phyloP scores from a whole-genome alignment of 1,140 invertebrate genomes.

The Drosophila mayri region DNA sequence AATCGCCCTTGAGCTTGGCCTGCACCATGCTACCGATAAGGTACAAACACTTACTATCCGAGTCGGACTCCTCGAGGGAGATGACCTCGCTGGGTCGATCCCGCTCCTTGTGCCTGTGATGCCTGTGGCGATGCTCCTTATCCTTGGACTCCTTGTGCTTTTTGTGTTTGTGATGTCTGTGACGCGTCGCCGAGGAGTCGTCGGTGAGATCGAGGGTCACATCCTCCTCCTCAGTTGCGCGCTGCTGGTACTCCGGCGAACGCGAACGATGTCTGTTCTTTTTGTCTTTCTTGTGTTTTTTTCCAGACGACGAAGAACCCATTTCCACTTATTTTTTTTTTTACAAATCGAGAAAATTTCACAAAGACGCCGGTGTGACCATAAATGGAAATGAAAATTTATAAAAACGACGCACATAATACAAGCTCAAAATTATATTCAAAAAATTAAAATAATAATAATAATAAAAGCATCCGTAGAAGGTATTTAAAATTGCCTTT shows the following conservation, averaged over 20 bases:
- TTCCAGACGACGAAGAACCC: conserved; percentile 79
- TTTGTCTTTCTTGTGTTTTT: conserved; percentile 85
- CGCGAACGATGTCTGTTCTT: conserved; percentile 74
- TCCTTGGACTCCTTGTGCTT: conserved; percentile 55
- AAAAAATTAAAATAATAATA: background rate
- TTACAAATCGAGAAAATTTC: conserved; percentile 25
- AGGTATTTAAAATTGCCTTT: no score
- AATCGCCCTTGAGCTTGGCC: conserved; percentile 54
- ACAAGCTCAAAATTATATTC: no score
- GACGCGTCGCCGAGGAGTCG: conserved; percentile 51
- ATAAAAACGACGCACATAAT: no score
- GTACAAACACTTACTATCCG: conserved; percentile 65
- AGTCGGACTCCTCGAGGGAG: conserved; percentile 77
- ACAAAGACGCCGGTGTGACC: conserved; percentile 48
- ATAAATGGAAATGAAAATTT: background rate
- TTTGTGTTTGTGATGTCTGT: conserved; percentile 68
- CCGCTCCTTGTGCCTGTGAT: conserved; percentile 71
- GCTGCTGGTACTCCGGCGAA: conserved; percentile 51
- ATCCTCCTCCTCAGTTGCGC: conserved; percentile 54
- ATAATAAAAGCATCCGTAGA: no score
- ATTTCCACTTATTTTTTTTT: conserved; percentile 46
- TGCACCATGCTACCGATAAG: conserved; percentile 35
- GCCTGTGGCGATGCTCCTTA: conserved; percentile 72
- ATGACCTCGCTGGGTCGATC: conserved; percentile 68
- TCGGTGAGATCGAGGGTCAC: conserved; percentile 62